Evolutionary conservation across 2,113 vertebrate species (phyloP), one percentile per base, ranked within the genome.

Genomic region (Cygnus buccinator): DNA sequence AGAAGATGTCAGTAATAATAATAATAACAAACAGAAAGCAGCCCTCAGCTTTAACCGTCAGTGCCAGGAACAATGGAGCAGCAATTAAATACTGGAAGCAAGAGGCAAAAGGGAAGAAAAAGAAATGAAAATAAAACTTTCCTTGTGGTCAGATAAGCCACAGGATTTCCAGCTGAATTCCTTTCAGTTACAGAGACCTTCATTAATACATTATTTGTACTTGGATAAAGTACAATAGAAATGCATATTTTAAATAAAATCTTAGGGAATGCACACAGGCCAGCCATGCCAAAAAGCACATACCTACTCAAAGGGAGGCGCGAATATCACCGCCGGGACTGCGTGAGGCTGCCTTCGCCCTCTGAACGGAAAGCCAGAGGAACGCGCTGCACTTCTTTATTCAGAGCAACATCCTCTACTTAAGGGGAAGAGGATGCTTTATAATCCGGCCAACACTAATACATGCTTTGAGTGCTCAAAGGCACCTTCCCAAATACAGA

Each of bases 331-430:
- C 4, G n/a, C 1, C 2, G 5, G 55, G 63, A 37, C 44, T 41
- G 37, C 59, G 54, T 50, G 43, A 13, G 2, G 10, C 43, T 68
- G 33, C 57, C 0, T 0, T 74, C 61, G 29, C 63, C 23, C 44
- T 85, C 55, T 0, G 0, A 62, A 33, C 1, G 3, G 43, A 41
- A 65, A 80, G 62, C 58, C 2, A 2, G 31, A 73, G 28, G 16
- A 87, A 13, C 77, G 75, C 6, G 1, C 3, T 1, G 1, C 2
- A 4, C 9, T 77, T 73, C 11, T 28, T 21, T 33, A 54, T 41
- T 74, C 78, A 74, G 67, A 80, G 55, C 13, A 88, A 50, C 50
- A 65, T 25, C 65, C 19, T 37, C 46, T 35, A 1, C 58, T 48
- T 23, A 4, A 14, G 11, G 21, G 17, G 17, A 86, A 41, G 4